These are phyloP conservation scores for Melieria picta DNA, from an alignment of 2,888 invertebrate species.

Conservation along the genomic window DNA sequence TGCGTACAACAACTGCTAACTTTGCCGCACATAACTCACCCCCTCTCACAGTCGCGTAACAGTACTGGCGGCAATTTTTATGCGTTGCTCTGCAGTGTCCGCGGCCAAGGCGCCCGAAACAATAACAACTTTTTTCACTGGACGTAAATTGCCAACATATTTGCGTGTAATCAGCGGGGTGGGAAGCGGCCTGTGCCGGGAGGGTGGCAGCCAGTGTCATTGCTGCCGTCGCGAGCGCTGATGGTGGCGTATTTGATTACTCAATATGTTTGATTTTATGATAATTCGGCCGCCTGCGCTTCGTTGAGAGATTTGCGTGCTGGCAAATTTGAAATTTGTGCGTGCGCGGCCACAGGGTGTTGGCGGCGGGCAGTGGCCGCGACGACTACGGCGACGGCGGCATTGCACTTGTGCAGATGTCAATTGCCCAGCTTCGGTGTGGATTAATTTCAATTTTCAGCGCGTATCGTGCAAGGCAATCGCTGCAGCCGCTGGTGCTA, in stretches of 20 bases:
- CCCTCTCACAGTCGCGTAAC: not conserved
- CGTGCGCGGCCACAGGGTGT: too few relatives aligned
- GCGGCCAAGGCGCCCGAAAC: too few relatives aligned
- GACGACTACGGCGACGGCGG: slow-evolving; percentile 27
- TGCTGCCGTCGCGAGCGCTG: slow-evolving; percentile 21
- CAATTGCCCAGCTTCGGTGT: slow-evolving; percentile 34
- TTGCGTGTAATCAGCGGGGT: slow-evolving; percentile 44
- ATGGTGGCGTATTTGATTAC: slow-evolving; percentile 54
- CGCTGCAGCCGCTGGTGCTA: not conserved
- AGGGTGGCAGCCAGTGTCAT: not conserved
- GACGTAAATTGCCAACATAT: slow-evolving; percentile 57
- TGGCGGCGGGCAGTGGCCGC: slow-evolving; percentile 7
- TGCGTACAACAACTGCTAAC: too few relatives aligned
- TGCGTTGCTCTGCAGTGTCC: too few relatives aligned
- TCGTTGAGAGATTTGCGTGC: too few relatives aligned
- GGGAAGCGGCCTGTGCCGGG: not conserved
- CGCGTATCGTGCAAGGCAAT: not conserved
- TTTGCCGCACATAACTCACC: too few relatives aligned
- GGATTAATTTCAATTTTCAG: slow-evolving; percentile 13
- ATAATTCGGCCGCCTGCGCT: slow-evolving; percentile 39
- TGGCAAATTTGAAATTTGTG: too few relatives aligned
- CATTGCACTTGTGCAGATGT: slow-evolving; percentile 40
- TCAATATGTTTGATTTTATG: slow-evolving; percentile 63
- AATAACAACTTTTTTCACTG: slow-evolving; percentile 15
- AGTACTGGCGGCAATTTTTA: too few relatives aligned